Evolutionary conservation across 1,140 invertebrate species (phyloP).

Genomic region (Drosophila burlai): DNA sequence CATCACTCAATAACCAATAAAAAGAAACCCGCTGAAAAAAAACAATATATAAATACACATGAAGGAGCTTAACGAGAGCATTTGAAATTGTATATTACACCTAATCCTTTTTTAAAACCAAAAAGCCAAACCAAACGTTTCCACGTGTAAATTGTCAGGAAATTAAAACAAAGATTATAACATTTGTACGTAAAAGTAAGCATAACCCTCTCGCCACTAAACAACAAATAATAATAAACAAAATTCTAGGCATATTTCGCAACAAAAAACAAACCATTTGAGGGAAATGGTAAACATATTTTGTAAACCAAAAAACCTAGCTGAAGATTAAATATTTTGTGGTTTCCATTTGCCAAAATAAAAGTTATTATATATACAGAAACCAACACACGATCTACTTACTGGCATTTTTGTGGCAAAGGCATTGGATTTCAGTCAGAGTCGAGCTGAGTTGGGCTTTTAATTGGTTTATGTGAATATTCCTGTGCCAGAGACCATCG

Average conservation of each 20-base stretch:
- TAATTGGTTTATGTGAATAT: neutral
- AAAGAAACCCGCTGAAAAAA: neutral
- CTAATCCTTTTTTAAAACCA: conserved; percentile 13
- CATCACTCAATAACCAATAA: neutral
- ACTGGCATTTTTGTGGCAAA: neutral
- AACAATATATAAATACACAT: conserved; percentile 13
- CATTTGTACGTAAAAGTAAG: conserved; percentile 24
- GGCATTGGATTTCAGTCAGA: neutral
- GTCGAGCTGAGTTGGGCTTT: neutral
- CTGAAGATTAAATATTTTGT: conserved; percentile 69
- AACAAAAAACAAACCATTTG: conserved; percentile 21
- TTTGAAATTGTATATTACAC: conserved; percentile 37
- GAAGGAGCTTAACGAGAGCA: conserved; percentile 48
- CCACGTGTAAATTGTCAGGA: conserved; percentile 16
- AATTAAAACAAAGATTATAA: conserved; percentile 16
- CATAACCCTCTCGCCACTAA: conserved; percentile 15
- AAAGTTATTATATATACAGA: conserved; percentile 30
- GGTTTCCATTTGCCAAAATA: conserved; percentile 69
- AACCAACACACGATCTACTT: neutral
- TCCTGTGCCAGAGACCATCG: neutral
- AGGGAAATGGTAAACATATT: conserved; percentile 15
- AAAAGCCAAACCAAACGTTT: conserved; percentile 35
- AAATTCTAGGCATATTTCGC: conserved; percentile 18
- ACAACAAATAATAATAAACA: neutral
- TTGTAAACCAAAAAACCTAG: conserved; percentile 40